Evolutionary conservation across 2,888 invertebrate genomes (phyloP).

Genomic region (Zele albiditarsus): DNA sequence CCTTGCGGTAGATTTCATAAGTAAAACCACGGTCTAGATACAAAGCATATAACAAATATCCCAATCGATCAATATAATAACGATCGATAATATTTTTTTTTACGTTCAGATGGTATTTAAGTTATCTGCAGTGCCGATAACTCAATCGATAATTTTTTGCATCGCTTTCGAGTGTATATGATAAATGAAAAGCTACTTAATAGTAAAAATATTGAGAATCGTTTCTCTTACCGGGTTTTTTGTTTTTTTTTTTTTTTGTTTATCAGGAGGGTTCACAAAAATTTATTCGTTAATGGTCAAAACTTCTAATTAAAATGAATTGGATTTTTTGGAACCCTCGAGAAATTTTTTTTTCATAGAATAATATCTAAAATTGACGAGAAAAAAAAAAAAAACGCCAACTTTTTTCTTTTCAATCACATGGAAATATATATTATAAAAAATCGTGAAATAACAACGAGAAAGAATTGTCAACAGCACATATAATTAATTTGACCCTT

Average conservation of each 20-base stretch:
- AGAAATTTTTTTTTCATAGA: too few relatives aligned
- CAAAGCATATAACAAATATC: background rate
- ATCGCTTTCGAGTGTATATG: background rate
- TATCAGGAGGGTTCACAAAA: too few relatives aligned
- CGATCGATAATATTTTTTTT: slow-evolving; percentile 5
- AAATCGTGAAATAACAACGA: background rate
- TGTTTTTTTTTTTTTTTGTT: too few relatives aligned
- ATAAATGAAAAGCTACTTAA: background rate
- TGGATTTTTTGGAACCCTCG: too few relatives aligned
- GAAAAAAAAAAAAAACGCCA: too few relatives aligned
- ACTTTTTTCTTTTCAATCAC: background rate
- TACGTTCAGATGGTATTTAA: background rate
- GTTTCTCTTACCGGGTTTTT: too few relatives aligned
- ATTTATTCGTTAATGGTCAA: too few relatives aligned
- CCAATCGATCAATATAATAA: background rate
- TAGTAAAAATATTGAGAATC: background rate
- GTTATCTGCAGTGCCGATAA: background rate
- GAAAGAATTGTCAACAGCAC: background rate
- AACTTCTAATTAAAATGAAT: too few relatives aligned
- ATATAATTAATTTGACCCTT: background rate
- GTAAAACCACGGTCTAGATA: background rate
- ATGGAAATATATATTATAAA: background rate
- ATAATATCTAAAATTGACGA: too few relatives aligned
- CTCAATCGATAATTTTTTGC: background rate
- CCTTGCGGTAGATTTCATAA: background rate